Conservation (phyloP, 1,140 invertebrate species). For the Trissolcus basalis region DNA sequence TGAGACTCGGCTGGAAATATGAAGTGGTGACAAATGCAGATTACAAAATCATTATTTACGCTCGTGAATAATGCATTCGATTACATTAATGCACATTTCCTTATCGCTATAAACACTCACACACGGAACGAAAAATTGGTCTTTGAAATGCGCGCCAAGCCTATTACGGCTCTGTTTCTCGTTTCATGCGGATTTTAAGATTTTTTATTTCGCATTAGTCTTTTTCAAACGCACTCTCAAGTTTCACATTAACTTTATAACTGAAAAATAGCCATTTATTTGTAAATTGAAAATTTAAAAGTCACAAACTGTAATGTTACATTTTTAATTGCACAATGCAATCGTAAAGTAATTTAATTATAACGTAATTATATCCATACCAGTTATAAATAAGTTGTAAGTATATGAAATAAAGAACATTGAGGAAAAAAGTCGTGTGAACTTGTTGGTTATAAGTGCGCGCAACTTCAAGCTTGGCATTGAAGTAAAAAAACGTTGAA, state of each 20-base stretch:
- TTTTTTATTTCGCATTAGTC: constrained; percentile 36
- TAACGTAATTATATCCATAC: too few species aligned
- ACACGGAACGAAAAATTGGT: constrained; percentile 1
- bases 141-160: constrained; percentile 30
- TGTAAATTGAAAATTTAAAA: too few species aligned
- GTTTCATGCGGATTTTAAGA: constrained; percentile 44
- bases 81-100: constrained; percentile 49
- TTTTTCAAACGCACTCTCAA: constrained; percentile 16
- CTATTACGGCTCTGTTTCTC: constrained; percentile 42
- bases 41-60: constrained; percentile 57
- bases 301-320: too few species aligned
- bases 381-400: too few species aligned
- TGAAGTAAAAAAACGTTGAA: not conserved
- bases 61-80: constrained; percentile 57
- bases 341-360: too few species aligned
- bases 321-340: too few species aligned
- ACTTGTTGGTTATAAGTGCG: too few species aligned
- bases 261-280: too few species aligned
- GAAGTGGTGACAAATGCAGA: constrained; percentile 55
- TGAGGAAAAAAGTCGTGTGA: too few species aligned
- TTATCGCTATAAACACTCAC: constrained; percentile 43
- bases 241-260: too few species aligned
- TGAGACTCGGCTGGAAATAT: constrained; percentile 36
- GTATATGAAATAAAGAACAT: too few species aligned
- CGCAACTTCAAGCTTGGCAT: not conserved